phyloP scores from a whole-genome alignment of 2,113 vertebrate species.

The Merops nubicus region DNA sequence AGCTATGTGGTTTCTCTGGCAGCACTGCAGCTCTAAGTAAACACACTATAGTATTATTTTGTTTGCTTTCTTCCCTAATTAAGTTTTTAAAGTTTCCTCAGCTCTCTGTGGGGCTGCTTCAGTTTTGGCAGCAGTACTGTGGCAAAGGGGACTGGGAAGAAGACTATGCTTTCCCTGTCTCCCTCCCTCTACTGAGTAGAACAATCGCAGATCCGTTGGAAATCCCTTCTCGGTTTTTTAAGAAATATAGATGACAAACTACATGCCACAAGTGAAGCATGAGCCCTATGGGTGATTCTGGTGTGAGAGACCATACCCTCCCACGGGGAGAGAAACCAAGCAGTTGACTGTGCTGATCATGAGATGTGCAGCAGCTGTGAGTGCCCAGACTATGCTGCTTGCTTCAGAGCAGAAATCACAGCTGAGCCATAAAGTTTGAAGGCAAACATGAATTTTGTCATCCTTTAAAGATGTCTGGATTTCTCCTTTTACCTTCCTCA shows the following conservation, averaged over 20 bases:
- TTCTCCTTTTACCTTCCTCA: neutral
- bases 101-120: conserved; percentile 78
- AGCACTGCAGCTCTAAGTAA: conserved; percentile 67
- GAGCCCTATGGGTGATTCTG: neutral
- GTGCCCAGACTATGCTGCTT: neutral
- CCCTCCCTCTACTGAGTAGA: neutral
- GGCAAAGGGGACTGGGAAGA: conserved; percentile 41
- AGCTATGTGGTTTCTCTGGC: conserved; percentile 77
- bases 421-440: neutral
- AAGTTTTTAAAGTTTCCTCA: conserved; percentile 79
- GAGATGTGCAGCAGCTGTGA: neutral
- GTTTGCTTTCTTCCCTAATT: conserved; percentile 79
- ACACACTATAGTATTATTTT: conserved; percentile 76
- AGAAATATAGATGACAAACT: neutral
- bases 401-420: neutral
- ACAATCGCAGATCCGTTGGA: neutral
- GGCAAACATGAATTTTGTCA: neutral
- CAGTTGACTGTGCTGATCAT: neutral
- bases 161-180: neutral
- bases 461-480: neutral
- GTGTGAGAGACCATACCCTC: neutral
- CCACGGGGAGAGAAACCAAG: neutral
- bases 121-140: conserved; percentile 70
- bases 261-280: neutral
- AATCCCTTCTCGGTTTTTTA: neutral